Evolutionary conservation across 2,888 invertebrate genomes (phyloP), one percentile per base, ranked within the genome.

Genomic region (Stomorhina lunata): DNA sequence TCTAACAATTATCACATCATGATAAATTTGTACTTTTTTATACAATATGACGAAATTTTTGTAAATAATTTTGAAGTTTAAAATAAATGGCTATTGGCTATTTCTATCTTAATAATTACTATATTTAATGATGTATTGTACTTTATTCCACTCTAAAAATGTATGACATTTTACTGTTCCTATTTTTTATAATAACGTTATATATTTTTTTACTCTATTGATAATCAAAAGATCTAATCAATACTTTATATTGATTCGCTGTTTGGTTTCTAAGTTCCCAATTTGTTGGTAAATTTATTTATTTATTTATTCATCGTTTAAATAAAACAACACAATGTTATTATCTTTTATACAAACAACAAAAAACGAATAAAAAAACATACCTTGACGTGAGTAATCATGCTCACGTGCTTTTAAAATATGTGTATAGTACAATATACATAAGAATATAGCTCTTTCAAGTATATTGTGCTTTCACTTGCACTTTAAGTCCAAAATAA

Each of bases 341-440:
- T 61, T 53, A 73, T 50, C 37, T 63, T 17, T 37, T 73, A 9
- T 69, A 15, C 12, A 34, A n/a, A n/a, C n/a, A n/a, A n/a, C n/a
- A n/a, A n/a, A n/a, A n/a, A n/a, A n/a, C n/a, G n/a, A n/a, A n/a
- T n/a, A n/a, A n/a, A n/a, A 40, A 66, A 37, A 68, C 57, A 57
- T 48, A 15, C 27, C 27, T 75, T 82, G 79, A 69, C 61, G 84
- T 90, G 87, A 88, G 86, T 89, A 89, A 88, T 87, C 79, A 50
- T 59, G 66, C 86, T 89, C 89, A 90, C 90, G 90, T 89, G 90
- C 88, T 85, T 84, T 85, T 88, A 88, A 88, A 86, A 87, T 88
- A 86, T 88, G n/a, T n/a, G n/a, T n/a, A n/a, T n/a, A n/a, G n/a
- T n/a, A n/a, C n/a, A n/a, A n/a, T n/a, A n/a, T n/a, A n/a, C n/a